Base-by-base conservation (phyloP, 1,140 invertebrate genomes). In the Eulimnadia texana region DNA sequence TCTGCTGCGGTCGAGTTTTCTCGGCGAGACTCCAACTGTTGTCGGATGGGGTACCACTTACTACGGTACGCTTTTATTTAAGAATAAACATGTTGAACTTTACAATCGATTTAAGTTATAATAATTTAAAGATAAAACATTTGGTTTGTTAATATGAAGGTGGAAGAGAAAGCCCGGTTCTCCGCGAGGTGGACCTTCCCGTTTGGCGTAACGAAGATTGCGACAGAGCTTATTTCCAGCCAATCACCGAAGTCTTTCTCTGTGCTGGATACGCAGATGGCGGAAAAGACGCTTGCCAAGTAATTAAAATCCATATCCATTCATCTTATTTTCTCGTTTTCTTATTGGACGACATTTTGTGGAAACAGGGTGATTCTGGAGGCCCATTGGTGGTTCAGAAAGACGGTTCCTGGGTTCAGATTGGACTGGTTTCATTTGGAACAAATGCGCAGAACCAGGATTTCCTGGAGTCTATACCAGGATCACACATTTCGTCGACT, bases 191-290 rank as follows among this genome's bases (percentile, higher is more conserved):
- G 0, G 78, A 86, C 54, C 72, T 95, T 24, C 90, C 90, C 0
- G 84, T 95, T 20, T 94, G 91, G 90, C 80, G 85, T 56, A 93
- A 93, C 70, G 84, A 87, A 63, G 90, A 94, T 66, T 92, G 91
- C 69, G 85, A 93, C 72, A 77, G 82, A 47, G 87, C 88, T 10
- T 93, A 93, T 71, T 91, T 90, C 72, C 91, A 94, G 69, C 88
- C 88, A 3, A 94, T 95, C 64, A 93, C 88, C 2, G 82, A 84
- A 28, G 90, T 87, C 63, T 94, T 94, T 72, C 73, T 95, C 1
- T 95, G 92, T 69, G 91, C 92, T 28, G 91, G 92, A 0, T 89
- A 88, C 67, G 84, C 84, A 3, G 83, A 91, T 68, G 91, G 91
- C 2, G 90, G 90, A 0, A 88, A 88, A 52, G 91, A 95, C 70